Evolutionary conservation across 1,140 invertebrate genomes (phyloP), one percentile per base, ranked within the genome.

Genomic region (Drosophila orena): DNA sequence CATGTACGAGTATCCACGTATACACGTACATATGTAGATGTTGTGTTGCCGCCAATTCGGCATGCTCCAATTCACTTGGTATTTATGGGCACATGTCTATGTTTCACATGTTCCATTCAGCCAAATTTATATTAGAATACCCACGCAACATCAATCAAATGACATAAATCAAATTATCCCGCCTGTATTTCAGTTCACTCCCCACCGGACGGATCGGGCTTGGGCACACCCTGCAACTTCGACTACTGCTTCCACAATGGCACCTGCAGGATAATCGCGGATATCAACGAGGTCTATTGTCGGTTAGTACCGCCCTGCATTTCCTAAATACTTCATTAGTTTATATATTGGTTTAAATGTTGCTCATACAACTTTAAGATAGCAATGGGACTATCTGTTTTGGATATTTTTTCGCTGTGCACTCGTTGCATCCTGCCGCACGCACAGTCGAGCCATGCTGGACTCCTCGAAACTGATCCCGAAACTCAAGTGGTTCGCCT

Each of bases 241-340:
- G 93, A 94, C 64, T 95, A 94, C 93, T 97, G 96, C 93, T 95
- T 97, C 92, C 97, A 97, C 89, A 96, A 96, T 79, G 96, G 96
- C 92, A 96, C 95, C 62, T 97, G 96, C 93, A 94, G 95, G 90
- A 96, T 95, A 93, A 96, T 96, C 93, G 94, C 96, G 92, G 94
- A 95, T 78, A 94, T 97, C 74, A 94, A 94, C 90, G 95, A 96
- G 93, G 94, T 95, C 90, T 95, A 95, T 92, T 97, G 96, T 95
- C 95, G 95, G 96, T 97, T 93, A 96, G 93, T 93, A 81, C 14
- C 4, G 17, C 17, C 17, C 17, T 17, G 17, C 17, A 17, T 17
- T 17, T 17, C 17, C 17, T 17, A 17, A 17, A 17, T 27, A 3
- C 15, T 15, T 30, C 30, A 30, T 30, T 10, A 30, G 30, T 30